Percentiles rank a stretch among this genome's conserved stretches.
Conservation (phyloP, 1,140 invertebrate genomes). For the Cyclargus thomasi region DNA sequence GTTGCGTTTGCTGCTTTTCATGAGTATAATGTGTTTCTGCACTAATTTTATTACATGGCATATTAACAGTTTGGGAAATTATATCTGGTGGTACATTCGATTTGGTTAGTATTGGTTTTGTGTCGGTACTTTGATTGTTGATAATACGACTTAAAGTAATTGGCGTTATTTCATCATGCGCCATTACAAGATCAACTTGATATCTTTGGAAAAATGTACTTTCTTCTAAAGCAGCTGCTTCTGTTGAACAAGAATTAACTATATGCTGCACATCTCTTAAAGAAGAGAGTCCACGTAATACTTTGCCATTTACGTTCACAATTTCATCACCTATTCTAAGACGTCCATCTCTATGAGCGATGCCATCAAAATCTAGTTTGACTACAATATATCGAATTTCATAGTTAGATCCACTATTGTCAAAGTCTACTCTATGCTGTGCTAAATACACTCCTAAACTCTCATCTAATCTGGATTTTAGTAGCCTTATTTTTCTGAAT, state of each 20-base stretch:
- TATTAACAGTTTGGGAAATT: slow-evolving; percentile 65
- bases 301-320: slow-evolving; percentile 88
- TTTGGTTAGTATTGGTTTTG: slow-evolving; percentile 33
- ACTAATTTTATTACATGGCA: slow-evolving; percentile 54
- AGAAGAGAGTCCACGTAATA: slow-evolving; percentile 84
- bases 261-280: slow-evolving; percentile 78
- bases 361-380: slow-evolving; percentile 86
- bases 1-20: slow-evolving; percentile 45
- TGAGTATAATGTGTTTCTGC: slow-evolving; percentile 66
- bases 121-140: slow-evolving; percentile 50
- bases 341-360: slow-evolving; percentile 88
- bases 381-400: slow-evolving; percentile 88
- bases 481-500: slow-evolving; percentile 76
- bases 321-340: slow-evolving; percentile 89
- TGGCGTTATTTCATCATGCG: slow-evolving; percentile 75
- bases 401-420: slow-evolving; percentile 68
- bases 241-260: slow-evolving; percentile 72
- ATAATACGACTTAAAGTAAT: slow-evolving; percentile 63
- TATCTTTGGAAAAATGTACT: slow-evolving; percentile 70
- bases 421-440: slow-evolving; percentile 77
- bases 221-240: slow-evolving; percentile 63
- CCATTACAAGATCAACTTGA: slow-evolving; percentile 79
- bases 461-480: slow-evolving; percentile 79
- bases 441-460: slow-evolving; percentile 82
- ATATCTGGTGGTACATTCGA: slow-evolving; percentile 62